Conservation (phyloP, 1,140 invertebrate species). For the Aricia agestis region DNA sequence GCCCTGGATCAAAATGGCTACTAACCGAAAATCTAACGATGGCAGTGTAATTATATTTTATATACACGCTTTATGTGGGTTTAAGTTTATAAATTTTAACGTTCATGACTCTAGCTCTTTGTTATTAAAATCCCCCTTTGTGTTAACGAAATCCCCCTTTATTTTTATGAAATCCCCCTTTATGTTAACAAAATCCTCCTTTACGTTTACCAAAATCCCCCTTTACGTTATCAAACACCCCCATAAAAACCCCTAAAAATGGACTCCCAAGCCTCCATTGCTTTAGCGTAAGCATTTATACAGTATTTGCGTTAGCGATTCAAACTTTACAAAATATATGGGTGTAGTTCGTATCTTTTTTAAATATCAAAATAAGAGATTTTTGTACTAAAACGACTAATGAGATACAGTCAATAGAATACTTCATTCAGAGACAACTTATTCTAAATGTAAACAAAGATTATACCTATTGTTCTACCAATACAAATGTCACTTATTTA, state of each 20-base stretch:
- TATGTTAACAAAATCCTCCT: too few species aligned
- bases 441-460: too few species aligned
- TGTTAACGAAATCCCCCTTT: neutral
- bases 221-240: too few species aligned
- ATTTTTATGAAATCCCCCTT: neutral
- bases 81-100: neutral
- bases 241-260: neutral
- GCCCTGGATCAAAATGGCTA: neutral
- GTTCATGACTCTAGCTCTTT: neutral
- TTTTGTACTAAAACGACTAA: neutral
- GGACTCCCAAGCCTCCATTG: neutral
- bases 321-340: too few species aligned
- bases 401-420: neutral
- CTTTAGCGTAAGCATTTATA: neutral
- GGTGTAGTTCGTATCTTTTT: neutral
- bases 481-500: too few species aligned
- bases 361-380: neutral
- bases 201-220: too few species aligned
- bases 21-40: constrained; percentile 6
- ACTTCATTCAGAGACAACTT: too few species aligned
- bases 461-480: too few species aligned
- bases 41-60: neutral
- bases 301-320: neutral
- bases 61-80: constrained; percentile 6
- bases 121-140: neutral